These are phyloP conservation scores for Xylota segnis DNA, from an alignment of 2,888 invertebrate genomes.

Conservation along the genomic window DNA sequence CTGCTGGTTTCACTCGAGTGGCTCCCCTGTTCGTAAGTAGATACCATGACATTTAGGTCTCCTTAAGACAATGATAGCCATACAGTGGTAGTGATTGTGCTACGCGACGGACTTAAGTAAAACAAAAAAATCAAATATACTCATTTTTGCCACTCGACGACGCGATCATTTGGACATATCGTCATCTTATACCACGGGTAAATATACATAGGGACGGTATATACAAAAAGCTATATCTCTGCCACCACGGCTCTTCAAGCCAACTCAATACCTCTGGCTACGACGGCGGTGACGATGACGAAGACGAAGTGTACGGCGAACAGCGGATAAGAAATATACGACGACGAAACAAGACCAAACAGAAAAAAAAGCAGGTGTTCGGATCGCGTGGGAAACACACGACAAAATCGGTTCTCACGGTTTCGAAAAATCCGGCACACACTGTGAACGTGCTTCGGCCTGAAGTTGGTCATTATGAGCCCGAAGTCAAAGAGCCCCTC, in stretches of 20 bases:
- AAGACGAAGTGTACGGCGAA: conserved; percentile 51
- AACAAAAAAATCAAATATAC: conserved; percentile 34
- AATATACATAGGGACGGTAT: conserved; percentile 13
- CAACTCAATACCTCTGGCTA: conserved; percentile 35
- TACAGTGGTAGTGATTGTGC: conserved; percentile 21
- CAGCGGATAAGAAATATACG: conserved; percentile 58
- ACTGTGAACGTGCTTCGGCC: conserved; percentile 72
- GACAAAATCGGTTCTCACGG: conserved; percentile 85
- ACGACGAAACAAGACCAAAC: conserved; percentile 36
- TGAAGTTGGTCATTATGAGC: conserved; percentile 73
- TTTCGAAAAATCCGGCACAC: conserved; percentile 82
- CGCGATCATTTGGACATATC: conserved; percentile 47
- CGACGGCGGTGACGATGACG: conserved; percentile 25
- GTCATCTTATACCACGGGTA: conserved; percentile 35
- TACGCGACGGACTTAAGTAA: conserved; percentile 3
- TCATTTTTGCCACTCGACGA: conserved; percentile 47
- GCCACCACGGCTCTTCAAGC: conserved; percentile 38
- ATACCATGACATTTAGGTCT: conserved; percentile 27
- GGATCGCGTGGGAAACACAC: conserved; percentile 85
- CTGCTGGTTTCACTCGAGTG: conserved; percentile 27
- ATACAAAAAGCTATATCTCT: conserved; percentile 61
- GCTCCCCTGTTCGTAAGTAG: conserved; percentile 26
- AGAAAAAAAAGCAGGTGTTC: conserved; percentile 83
- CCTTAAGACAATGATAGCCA: conserved; percentile 42
- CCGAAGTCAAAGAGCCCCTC: conserved; percentile 53